Evolutionary conservation across 2,797 vertebrate species (phyloP).

Genomic region (Schizothorax lantsangensis): DNA sequence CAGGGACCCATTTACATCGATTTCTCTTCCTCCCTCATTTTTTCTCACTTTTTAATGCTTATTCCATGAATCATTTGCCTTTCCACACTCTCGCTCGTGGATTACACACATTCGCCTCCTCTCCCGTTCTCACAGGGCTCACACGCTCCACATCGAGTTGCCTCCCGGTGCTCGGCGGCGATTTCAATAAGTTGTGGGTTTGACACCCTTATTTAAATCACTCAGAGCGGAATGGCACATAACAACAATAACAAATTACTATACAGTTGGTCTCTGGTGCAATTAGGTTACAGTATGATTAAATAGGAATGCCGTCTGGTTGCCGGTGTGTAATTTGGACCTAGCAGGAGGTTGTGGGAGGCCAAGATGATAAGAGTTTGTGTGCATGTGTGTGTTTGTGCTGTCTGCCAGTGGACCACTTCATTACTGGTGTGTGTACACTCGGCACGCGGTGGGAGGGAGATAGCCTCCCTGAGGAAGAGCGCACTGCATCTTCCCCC

Average conservation of each 20-base stretch:
- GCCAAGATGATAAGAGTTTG: constrained; percentile 60
- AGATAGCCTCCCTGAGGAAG: constrained; percentile 77
- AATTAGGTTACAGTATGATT: constrained; percentile 68
- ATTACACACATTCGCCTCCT: constrained; percentile 18
- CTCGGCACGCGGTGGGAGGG: constrained; percentile 69
- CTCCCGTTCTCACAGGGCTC: not conserved
- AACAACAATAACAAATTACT: constrained; percentile 60
- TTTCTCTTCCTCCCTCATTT: constrained; percentile 50
- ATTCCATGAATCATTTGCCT: constrained; percentile 59
- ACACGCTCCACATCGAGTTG: constrained; percentile 11
- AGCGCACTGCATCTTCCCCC: constrained; percentile 83
- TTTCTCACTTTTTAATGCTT: constrained; percentile 57
- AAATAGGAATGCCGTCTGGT: constrained; percentile 50
- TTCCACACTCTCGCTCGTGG: constrained; percentile 27
- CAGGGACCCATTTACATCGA: constrained; percentile 61
- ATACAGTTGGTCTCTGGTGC: constrained; percentile 49
- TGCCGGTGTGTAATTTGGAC: constrained; percentile 59
- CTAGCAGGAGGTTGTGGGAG: constrained; percentile 55
- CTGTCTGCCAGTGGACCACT: constrained; percentile 62
- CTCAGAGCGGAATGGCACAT: constrained; percentile 54
- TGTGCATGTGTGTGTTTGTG: constrained; percentile 58
- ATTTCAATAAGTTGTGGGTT: constrained; percentile 53
- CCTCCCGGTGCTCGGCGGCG: constrained; percentile 33
- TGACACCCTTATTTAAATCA: constrained; percentile 59
- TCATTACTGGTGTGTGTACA: constrained; percentile 66